These are phyloP conservation scores for Puntigrus tetrazona DNA, from an alignment of 2,113 vertebrate species.

Conservation along the genomic window DNA sequence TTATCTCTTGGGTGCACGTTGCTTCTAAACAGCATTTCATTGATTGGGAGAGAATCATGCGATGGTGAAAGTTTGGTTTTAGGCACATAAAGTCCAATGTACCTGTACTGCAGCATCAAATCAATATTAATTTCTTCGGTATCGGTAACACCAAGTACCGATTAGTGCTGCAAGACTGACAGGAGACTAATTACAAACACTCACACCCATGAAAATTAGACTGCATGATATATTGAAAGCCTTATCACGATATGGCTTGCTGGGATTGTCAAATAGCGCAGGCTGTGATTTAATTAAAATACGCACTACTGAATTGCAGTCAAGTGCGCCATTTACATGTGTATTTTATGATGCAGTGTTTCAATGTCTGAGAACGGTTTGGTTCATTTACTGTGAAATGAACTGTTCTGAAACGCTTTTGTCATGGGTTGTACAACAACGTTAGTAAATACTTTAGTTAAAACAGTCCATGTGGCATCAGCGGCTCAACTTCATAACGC, in stretches of 20 bases:
- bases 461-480: too few relatives aligned
- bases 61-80: neutral
- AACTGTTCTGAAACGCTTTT: neutral
- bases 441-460: too few relatives aligned
- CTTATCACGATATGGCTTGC: neutral
- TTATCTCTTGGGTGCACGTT: slow-evolving; percentile 2
- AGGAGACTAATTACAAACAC: neutral
- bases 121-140: neutral
- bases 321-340: neutral
- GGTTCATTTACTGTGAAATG: neutral
- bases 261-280: neutral
- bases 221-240: neutral
- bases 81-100: neutral
- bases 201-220: neutral
- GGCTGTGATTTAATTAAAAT: neutral
- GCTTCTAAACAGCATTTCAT: neutral
- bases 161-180: neutral
- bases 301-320: neutral
- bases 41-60: neutral
- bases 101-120: neutral
- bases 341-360: neutral
- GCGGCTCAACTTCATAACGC: too few relatives aligned
- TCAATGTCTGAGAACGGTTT: neutral
- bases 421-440: neutral
- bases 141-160: neutral